A percentile compares a stretch with the other conserved stretches of the same genome.
These are phyloP conservation scores for Xenentodon cancila DNA, from an alignment of 2,797 vertebrate species.

Conservation along the genomic window DNA sequence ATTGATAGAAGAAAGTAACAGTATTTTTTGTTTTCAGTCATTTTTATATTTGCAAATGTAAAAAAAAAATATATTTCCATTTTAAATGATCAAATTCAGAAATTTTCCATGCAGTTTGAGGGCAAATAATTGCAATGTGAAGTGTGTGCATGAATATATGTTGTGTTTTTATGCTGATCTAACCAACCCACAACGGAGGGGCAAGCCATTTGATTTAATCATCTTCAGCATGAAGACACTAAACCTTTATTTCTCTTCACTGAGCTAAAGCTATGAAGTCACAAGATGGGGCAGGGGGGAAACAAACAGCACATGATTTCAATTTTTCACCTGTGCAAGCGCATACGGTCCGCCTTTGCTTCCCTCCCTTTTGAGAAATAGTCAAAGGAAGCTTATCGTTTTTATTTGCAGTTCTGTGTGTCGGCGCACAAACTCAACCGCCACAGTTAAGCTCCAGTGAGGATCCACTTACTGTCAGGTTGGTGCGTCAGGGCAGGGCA, in stretches of 20 bases:
- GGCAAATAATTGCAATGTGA: constrained; percentile 20
- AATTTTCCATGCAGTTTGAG: constrained; percentile 12
- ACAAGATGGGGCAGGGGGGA: not conserved
- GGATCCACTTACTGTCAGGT: constrained; percentile 45
- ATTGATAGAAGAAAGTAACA: constrained; percentile 14
- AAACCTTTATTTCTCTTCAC: constrained; percentile 42
- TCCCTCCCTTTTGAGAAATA: constrained; percentile 6
- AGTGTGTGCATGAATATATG: constrained; percentile 32
- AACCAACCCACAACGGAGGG: constrained; percentile 56
- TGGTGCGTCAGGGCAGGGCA: constrained; percentile 47
- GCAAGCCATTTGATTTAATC: constrained; percentile 71
- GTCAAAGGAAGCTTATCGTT: constrained; percentile 45
- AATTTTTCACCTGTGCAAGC: constrained; percentile 27
- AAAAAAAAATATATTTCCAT: constrained; percentile 46
- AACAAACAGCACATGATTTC: constrained; percentile 40
- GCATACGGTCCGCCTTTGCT: not conserved
- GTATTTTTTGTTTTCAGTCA: constrained; percentile 11
- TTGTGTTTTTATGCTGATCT: constrained; percentile 62
- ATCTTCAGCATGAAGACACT: constrained; percentile 44
- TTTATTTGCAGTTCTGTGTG: constrained; percentile 42
- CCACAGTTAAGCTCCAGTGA: constrained; percentile 31
- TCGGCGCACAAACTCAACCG: constrained; percentile 47
- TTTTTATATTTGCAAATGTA: constrained; percentile 43
- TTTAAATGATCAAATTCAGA: constrained; percentile 26
- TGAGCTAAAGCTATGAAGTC: constrained; percentile 55